These are phyloP conservation scores for Balanococcus diminutus DNA, from an alignment of 2,888 invertebrate species.

Conservation along the genomic window DNA sequence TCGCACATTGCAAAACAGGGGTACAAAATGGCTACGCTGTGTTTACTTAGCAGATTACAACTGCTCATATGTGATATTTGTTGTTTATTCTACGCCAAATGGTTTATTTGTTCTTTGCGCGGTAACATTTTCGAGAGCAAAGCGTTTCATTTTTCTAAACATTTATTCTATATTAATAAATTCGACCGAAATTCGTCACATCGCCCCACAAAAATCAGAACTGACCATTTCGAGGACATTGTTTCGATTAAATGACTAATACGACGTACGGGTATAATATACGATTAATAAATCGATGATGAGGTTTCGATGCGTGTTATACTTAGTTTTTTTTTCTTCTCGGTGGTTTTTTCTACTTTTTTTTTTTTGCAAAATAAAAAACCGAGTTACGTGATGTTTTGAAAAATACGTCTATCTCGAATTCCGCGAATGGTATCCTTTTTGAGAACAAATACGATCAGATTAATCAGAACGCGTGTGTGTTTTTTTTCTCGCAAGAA, in stretches of 20 bases:
- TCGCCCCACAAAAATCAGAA: not conserved
- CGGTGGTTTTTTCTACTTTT: not conserved
- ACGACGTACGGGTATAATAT: no score
- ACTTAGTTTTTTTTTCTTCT: not conserved
- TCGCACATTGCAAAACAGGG: not conserved
- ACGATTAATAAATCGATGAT: not conserved
- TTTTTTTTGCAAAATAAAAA: not conserved
- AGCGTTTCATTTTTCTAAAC: constrained; percentile 26
- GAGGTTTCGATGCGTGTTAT: not conserved
- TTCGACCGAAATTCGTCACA: not conserved
- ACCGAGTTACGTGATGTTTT: not conserved
- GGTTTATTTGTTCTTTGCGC: constrained; percentile 34
- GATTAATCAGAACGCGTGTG: not conserved
- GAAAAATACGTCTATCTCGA: not conserved
- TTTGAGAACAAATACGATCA: not conserved
- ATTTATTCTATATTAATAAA: constrained; percentile 23
- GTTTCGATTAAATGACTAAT: constrained; percentile 10
- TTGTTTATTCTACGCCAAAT: constrained; percentile 33
- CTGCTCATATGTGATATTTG: constrained; percentile 13
- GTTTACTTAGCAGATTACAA: constrained; percentile 33
- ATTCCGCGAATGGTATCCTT: constrained; percentile 8
- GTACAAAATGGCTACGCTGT: not conserved
- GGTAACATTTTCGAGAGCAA: not conserved
- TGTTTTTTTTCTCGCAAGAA: not conserved
- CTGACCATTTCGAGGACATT: not conserved